Evolutionary conservation across 23 tunicate species (phyloP), one percentile per base, ranked within the genome.

Genomic region (Styela plicata): DNA sequence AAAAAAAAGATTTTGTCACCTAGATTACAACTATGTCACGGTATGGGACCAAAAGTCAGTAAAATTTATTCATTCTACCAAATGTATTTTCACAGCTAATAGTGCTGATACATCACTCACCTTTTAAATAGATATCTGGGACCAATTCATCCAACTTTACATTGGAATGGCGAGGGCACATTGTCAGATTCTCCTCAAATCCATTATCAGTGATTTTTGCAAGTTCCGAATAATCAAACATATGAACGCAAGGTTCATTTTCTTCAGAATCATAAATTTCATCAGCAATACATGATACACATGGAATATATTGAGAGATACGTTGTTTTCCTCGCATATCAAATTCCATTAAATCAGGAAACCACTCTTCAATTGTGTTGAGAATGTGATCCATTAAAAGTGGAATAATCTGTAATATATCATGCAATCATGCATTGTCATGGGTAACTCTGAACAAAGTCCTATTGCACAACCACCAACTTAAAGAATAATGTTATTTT

Each of bases 331-430:
- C 94, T 27, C 27, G 64, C 33, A 52, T 20, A 37, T 89, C 94
- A 3, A 35, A 52, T 13, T 78, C 63, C 70, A 89, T 24, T 61
- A 89, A 33, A 31, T 85, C 88, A 17, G 94, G 88, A 65, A 83
- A 89, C 88, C 88, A 89, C 31, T 89, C 94, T 32, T 89, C 87
- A 2, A 89, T 68, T 23, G 84, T 36, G 27, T 53, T 67, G n/a
- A 28, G 71, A 2, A 89, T 52, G 77, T 89, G 94, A 78, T 89
- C 88, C 2, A 89, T 85, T 67, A 89, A 63, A 29, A 69, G 88
- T 17, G 85, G 80, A 16, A 89, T 62, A 63, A 89, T 18, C 57
- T 44, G 57, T 5, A 44, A 5, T 5, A 13, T 5, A 44, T 5
- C 13, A 44, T 44, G 57, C 57, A 44, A 44, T n/a, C n/a, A n/a